Evolutionary conservation across 2,113 vertebrate genomes (phyloP), one percentile per base, ranked within the genome.

Genomic region (Sardina pilchardus): DNA sequence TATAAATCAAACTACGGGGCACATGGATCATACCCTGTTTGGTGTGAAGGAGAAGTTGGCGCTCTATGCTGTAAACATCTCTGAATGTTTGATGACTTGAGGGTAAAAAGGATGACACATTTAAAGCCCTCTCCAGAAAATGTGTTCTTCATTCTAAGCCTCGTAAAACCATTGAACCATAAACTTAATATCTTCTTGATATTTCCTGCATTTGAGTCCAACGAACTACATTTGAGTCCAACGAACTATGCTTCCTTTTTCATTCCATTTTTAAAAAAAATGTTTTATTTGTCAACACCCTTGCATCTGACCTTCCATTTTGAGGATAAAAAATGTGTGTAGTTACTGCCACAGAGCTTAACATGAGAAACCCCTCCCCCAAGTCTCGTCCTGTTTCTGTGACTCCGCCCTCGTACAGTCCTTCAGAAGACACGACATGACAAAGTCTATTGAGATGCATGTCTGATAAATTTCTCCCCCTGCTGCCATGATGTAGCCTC

Each of bases 401-500:
- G 63, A 7, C 63, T 14, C 63, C 63, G 34, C 63, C 26, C 14
- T 26, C 34, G 26, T 34, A 71, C 39, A 36, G 43, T 81, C 43
- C 24, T 36, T 71, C 80, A 48, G 43, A 83, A 90, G 88, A 90
- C 83, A 85, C 59, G 50, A 89, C 86, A 75, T 89, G 87, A 91
- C 91, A 90, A 88, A 90, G 81, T 90, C 89, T 86, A 83, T 85
- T 86, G 85, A 88, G 87, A 85, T 85, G 86, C 56, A 81, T 83
- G 84, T 89, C 87, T 88, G 88, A 90, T 90, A 88, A 16, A 89
- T 89, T 86, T 90, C 24, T 81, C 83, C 83, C 83, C 47, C 88
- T 86, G 85, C 86, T 85, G 86, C 84, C 85, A 82, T 82, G 83
- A 86, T 82, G 82, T 87, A 81, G 87, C 91, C 88, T 81, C 26